Conservation (phyloP, 2,888 invertebrate species). For the Perithous albicinctus region DNA sequence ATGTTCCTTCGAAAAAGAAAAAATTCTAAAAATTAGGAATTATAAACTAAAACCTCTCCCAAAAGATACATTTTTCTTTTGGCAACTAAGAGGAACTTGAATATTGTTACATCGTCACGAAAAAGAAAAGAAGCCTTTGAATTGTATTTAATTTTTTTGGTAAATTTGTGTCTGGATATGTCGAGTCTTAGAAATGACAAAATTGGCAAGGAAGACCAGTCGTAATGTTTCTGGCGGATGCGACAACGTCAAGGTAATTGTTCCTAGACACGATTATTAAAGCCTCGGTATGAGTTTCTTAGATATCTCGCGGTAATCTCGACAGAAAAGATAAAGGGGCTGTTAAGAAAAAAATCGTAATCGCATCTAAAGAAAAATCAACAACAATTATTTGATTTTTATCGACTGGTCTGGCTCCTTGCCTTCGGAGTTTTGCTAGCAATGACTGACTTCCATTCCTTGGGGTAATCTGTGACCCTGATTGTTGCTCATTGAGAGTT, state of each 20-base stretch:
- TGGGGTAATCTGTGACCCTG: slow-evolving; percentile 80
- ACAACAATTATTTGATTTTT: slow-evolving; percentile 54
- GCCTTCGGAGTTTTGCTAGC: slow-evolving; percentile 75
- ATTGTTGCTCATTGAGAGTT: slow-evolving; percentile 79
- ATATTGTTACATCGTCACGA: not conserved
- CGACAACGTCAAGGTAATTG: not conserved
- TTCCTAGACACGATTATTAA: not conserved
- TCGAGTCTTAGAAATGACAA: slow-evolving; percentile 18
- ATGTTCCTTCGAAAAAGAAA: no score
- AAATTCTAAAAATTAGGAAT: not conserved
- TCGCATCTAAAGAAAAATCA: not conserved
- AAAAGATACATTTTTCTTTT: not conserved
- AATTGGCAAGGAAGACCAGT: slow-evolving; percentile 32
- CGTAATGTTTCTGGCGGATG: not conserved
- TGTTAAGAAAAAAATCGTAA: slow-evolving; percentile 24
- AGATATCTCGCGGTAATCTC: not conserved
- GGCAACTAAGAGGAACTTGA: not conserved
- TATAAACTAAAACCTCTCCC: not conserved
- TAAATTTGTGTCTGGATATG: slow-evolving; percentile 32
- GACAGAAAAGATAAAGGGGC: not conserved
- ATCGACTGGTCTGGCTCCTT: slow-evolving; percentile 56
- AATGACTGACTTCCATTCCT: slow-evolving; percentile 78
- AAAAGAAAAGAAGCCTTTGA: slow-evolving; percentile 7
- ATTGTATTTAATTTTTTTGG: slow-evolving; percentile 7
- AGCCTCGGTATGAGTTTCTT: not conserved